These are phyloP conservation scores for Sarcophaga rosellei DNA, from an alignment of 2,888 invertebrate genomes.

Conservation along the genomic window DNA sequence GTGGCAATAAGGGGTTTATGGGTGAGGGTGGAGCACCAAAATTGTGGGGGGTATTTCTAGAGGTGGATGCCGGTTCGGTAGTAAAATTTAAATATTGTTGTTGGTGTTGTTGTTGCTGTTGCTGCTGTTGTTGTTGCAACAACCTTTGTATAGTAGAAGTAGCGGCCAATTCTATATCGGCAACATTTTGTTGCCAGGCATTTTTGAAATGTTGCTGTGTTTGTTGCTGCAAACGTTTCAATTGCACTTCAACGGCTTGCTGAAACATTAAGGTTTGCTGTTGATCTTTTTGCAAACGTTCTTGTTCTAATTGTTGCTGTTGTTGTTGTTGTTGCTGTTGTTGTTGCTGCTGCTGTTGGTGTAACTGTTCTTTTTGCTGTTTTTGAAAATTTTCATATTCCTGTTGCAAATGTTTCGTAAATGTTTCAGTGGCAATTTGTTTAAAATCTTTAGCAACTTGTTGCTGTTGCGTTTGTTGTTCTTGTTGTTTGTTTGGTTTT, in stretches of 20 bases:
- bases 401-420: slow-evolving; percentile 63
- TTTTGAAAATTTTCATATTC: slow-evolving; percentile 68
- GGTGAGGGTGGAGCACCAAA: slow-evolving; percentile 38
- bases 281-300: slow-evolving; percentile 60
- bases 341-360: slow-evolving; percentile 63
- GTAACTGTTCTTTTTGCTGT: slow-evolving; percentile 71
- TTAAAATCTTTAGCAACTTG: slow-evolving; percentile 46
- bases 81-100: slow-evolving; percentile 56
- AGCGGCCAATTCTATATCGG: slow-evolving; percentile 71
- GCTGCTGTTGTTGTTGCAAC: slow-evolving; percentile 74
- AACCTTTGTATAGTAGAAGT: slow-evolving; percentile 72
- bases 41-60: slow-evolving; percentile 32
- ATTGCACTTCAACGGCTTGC: slow-evolving; percentile 75
- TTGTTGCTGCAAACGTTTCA: slow-evolving; percentile 75
- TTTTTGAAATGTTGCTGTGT: slow-evolving; percentile 71
- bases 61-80: slow-evolving; percentile 52
- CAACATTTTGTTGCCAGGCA: slow-evolving; percentile 67
- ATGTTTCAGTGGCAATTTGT: slow-evolving; percentile 51
- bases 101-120: slow-evolving; percentile 72
- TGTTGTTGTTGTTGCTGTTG: slow-evolving; percentile 68
- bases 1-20: not conserved
- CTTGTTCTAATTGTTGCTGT: slow-evolving; percentile 64
- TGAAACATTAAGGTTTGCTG: slow-evolving; percentile 77
- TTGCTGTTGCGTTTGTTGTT: slow-evolving; percentile 34
- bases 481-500: slow-evolving; percentile 54